These are phyloP conservation scores for Piliocolobus tephrosceles DNA, from an alignment of 2,113 vertebrate species.

Conservation along the genomic window DNA sequence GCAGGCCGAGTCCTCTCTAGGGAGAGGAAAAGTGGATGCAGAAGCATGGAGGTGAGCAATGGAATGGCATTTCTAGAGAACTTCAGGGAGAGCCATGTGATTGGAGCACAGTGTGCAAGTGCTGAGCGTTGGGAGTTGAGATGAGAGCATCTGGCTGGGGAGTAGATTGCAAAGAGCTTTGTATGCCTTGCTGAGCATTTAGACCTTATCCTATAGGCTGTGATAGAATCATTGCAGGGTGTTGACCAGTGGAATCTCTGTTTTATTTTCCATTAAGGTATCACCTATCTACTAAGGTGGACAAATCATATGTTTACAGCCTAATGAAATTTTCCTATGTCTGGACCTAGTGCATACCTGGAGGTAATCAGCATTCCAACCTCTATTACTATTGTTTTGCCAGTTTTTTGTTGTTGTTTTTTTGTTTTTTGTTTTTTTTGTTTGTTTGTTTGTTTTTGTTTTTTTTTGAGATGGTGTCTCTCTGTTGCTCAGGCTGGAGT, in stretches of 20 bases:
- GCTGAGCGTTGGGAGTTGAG: rapidly evolving
- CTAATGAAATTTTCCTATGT: not conserved
- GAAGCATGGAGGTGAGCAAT: not conserved
- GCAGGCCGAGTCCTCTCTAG: not conserved
- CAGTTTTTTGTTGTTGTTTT: no score
- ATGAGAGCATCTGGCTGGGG: not conserved
- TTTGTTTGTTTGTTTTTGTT: no score
- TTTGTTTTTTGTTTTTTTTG: no score
- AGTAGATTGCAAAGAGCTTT: not conserved
- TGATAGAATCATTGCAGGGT: not conserved
- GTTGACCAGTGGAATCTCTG: not conserved
- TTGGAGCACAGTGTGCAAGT: not conserved
- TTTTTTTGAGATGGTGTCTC: no score
- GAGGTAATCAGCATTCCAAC: not conserved
- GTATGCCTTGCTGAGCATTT: not conserved
- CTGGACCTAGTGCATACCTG: not conserved
- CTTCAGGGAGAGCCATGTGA: not conserved
- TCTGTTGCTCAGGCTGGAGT: no score
- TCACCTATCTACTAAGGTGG: not conserved
- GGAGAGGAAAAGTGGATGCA: not conserved
- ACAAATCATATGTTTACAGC: rapidly evolving
- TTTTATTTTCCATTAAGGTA: not conserved
- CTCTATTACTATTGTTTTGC: not conserved
- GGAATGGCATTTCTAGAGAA: not conserved
- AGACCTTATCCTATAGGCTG: no score